Percentiles rank a stretch among this genome's conserved stretches.
These are phyloP conservation scores for Halictus rubicundus DNA, from an alignment of 1,140 invertebrate species.

Conservation along the genomic window DNA sequence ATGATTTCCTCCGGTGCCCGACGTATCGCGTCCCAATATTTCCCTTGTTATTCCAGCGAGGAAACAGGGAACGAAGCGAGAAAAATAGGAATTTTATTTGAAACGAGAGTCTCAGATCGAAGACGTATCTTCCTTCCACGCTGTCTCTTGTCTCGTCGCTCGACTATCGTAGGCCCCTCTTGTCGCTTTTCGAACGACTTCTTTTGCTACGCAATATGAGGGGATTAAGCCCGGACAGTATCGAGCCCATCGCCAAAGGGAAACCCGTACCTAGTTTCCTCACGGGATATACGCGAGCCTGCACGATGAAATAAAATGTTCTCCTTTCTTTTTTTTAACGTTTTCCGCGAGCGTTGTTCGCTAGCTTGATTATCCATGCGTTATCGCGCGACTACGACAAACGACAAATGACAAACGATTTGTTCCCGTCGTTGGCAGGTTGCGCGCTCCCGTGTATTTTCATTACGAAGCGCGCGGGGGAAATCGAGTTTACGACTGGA, in stretches of 20 bases:
- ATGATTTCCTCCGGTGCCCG: not conserved
- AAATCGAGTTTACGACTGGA: not conserved
- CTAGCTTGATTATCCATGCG: slow-evolving; percentile 3
- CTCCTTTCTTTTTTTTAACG: too few relatives aligned
- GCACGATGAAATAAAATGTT: too few relatives aligned
- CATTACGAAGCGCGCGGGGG: not conserved
- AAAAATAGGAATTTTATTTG: not conserved
- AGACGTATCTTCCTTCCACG: slow-evolving; percentile 4
- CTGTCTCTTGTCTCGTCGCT: not conserved
- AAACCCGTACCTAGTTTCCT: slow-evolving; percentile 26
- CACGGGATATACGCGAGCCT: not conserved
- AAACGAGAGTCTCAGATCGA: slow-evolving; percentile 6
- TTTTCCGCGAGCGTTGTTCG: too few relatives aligned
- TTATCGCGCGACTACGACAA: not conserved
- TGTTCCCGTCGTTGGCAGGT: slow-evolving; percentile 1
- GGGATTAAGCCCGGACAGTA: slow-evolving; percentile 44
- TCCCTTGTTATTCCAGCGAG: not conserved
- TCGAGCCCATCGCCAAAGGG: not conserved
- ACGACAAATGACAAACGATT: slow-evolving; percentile 22
- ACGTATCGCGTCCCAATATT: not conserved
- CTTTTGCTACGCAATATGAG: slow-evolving; percentile 37
- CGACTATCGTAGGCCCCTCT: not conserved
- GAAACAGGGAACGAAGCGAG: too few relatives aligned
- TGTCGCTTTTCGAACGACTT: too few relatives aligned
- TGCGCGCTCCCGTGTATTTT: not conserved